These are phyloP conservation scores for Dipus sagitta DNA, from an alignment of 2,797 vertebrate genomes.

Conservation along the genomic window DNA sequence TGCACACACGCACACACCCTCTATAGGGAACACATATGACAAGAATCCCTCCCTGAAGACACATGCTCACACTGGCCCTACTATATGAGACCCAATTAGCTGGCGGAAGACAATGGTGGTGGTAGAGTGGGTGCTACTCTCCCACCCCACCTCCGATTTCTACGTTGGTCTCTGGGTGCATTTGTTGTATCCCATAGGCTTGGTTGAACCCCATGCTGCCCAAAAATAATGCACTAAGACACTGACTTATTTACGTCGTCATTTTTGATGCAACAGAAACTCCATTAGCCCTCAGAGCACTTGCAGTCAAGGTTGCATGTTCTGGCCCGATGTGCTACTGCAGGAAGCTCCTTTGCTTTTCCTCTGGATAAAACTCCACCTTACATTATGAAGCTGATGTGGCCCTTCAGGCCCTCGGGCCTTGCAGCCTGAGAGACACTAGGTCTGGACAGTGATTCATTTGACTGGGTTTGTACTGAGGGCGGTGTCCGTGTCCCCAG, in stretches of 20 bases:
- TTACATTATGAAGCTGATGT: neutral
- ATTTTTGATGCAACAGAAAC: neutral
- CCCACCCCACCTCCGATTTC: fast-evolving
- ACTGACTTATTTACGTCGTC: neutral
- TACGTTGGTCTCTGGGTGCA: neutral
- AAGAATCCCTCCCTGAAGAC: neutral
- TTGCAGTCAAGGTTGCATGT: neutral
- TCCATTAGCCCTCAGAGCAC: too few species aligned
- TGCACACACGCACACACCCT: neutral
- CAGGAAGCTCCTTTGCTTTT: neutral
- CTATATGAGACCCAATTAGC: too few species aligned
- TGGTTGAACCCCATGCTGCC: fast-evolving
- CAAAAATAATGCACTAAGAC: neutral
- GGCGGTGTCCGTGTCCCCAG: neutral
- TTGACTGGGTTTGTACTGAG: neutral
- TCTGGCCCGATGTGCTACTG: neutral
- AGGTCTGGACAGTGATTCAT: neutral
- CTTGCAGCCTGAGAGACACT: neutral
- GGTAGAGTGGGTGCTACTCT: neutral
- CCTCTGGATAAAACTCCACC: neutral
- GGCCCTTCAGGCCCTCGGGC: neutral
- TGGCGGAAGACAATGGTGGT: too few species aligned
- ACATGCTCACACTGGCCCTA: fast-evolving
- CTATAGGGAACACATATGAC: fast-evolving
- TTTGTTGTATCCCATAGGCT: neutral